Percentiles rank a stretch among this genome's conserved stretches.
phyloP scores from a whole-genome alignment of 2,113 vertebrate genomes.

The Hymenochirus boettgeri region DNA sequence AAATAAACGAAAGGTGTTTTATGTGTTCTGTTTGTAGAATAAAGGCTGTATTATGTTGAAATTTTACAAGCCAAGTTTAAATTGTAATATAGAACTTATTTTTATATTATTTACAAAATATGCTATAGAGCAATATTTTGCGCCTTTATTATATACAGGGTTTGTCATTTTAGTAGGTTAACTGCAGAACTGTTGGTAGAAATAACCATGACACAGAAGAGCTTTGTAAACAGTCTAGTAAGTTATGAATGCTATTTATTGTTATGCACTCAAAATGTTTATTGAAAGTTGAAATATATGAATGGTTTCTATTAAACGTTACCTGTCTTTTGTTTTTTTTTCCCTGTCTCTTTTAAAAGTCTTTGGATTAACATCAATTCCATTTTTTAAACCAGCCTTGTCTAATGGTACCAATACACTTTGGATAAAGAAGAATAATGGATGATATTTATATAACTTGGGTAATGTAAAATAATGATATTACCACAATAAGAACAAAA shows the following conservation, averaged over 20 bases:
- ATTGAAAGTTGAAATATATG: constrained; percentile 46
- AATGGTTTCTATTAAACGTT: constrained; percentile 50
- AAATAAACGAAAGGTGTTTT: constrained; percentile 63
- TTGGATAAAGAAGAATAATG: too few relatives aligned
- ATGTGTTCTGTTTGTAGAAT: constrained; percentile 67
- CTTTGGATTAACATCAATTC: too few relatives aligned
- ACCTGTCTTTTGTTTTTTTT: background rate
- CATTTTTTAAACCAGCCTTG: too few relatives aligned
- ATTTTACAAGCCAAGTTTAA: constrained; percentile 74
- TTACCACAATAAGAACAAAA: too few relatives aligned
- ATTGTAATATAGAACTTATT: constrained; percentile 76
- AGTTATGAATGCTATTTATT: constrained; percentile 52
- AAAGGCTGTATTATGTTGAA: constrained; percentile 61
- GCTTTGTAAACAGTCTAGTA: constrained; percentile 48
- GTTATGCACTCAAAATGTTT: constrained; percentile 49
- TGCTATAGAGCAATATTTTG: constrained; percentile 70
- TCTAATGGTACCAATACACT: too few relatives aligned
- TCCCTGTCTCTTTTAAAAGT: too few relatives aligned
- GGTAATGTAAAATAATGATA: too few relatives aligned
- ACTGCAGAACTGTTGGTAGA: constrained; percentile 52
- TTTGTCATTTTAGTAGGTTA: constrained; percentile 56
- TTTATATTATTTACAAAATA: constrained; percentile 74
- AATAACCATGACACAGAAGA: constrained; percentile 48
- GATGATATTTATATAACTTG: too few relatives aligned
- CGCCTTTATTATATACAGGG: constrained; percentile 63